Base-by-base conservation (phyloP, 1,140 invertebrate genomes). In the Drosophila gunungcola region DNA sequence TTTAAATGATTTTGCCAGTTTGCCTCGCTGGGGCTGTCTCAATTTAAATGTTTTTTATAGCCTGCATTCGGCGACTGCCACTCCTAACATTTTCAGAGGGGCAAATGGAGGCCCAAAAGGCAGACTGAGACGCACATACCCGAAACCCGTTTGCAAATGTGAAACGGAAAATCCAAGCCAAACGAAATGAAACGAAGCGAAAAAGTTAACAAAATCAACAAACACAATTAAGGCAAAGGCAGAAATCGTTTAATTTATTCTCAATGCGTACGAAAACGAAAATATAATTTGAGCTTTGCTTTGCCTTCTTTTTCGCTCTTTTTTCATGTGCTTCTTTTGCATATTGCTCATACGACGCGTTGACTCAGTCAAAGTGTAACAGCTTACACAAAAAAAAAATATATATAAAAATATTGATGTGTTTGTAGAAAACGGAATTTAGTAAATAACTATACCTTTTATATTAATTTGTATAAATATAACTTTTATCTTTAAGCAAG, bases 1-100 rank as follows among this genome's bases (percentile, higher is more conserved):
- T 86, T 86, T 86, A 86, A 86, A 86, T 86, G 79, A 86, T 86
- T 75, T 86, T 70, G 78, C 73, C 73, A 60, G 73, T 76, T 73
- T 78, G 72, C 58, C 65, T 72, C 64, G 63, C 49, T 39, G 34
- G 38, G 63, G 51, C 72, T 78, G 80, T 73, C 80, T 88, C 84
- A 86, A 83, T 86, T 86, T 79, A 77, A 88, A 89, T 78, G 72
- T 60, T 65, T 80, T 85, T 80, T 85, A 78, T 85, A 60, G 73
- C 65, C 79, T 88, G 83, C 69, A 72, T 73, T 84, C 39, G 58
- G 34, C 9, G 43, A 65, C 42, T 53, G 73, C 46, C 65, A 72
- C 62, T 83, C 62, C 79, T 65, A 65, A 83, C 70, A 57, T 51
- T 64, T 74, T 73, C 55, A 61, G 56, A n/a, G 49, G 49, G 32